phyloP scores from a whole-genome alignment of 2,888 invertebrate genomes.

The Drosophila tripunctata region DNA sequence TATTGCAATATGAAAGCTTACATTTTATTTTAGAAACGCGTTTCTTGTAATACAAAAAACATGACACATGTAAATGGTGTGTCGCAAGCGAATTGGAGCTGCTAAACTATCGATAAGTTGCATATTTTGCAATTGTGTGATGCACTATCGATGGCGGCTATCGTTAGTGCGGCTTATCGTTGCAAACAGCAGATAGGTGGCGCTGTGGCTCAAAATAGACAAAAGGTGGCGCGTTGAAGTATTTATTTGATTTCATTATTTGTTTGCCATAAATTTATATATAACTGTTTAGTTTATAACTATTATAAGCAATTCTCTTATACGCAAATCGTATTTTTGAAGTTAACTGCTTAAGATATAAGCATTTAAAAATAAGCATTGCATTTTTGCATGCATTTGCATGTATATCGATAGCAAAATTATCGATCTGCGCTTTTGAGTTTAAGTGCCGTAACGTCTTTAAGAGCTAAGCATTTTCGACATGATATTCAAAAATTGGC shows the following conservation, averaged over 20 bases:
- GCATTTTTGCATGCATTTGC: too few relatives aligned
- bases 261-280: too few relatives aligned
- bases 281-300: too few relatives aligned
- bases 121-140: not conserved
- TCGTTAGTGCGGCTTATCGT: not conserved
- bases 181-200: not conserved
- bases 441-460: not conserved
- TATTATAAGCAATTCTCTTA: too few relatives aligned
- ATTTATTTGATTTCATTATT: too few relatives aligned
- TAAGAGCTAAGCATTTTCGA: not conserved
- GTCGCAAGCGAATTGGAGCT: conserved; percentile 20
- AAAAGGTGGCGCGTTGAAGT: not conserved
- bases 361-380: too few relatives aligned
- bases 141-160: not conserved
- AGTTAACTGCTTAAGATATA: too few relatives aligned
- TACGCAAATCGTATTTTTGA: too few relatives aligned
- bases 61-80: conserved; percentile 59
- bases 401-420: too few relatives aligned
- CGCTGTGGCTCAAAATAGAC: not conserved
- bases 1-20: conserved; percentile 41
- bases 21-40: conserved; percentile 58
- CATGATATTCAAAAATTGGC: not conserved
- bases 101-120: not conserved
- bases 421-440: not conserved
- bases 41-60: conserved; percentile 56